These are phyloP conservation scores for Eulemur mongoz DNA, from an alignment of 2,797 vertebrate genomes.

Conservation along the genomic window DNA sequence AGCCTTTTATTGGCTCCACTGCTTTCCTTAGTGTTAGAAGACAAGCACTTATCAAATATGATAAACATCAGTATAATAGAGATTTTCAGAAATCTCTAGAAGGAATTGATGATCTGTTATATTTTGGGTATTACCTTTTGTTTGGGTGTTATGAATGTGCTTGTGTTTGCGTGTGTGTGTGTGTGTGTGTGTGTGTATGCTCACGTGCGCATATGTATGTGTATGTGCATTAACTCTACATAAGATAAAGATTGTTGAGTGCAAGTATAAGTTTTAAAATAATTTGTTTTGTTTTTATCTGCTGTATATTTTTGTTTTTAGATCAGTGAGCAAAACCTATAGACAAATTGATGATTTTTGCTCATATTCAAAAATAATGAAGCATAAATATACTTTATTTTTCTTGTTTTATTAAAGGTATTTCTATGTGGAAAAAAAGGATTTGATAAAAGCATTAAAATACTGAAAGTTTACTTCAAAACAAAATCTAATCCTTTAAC, in stretches of 20 bases:
- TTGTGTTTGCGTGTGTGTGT: not conserved
- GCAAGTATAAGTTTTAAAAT: not conserved
- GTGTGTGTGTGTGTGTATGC: not conserved
- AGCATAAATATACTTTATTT: not conserved
- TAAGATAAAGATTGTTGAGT: not conserved
- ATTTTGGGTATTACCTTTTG: not conserved
- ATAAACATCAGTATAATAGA: conserved; percentile 18
- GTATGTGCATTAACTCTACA: not conserved
- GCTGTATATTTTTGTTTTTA: not conserved
- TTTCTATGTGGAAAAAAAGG: not conserved
- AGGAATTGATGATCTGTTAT: not conserved
- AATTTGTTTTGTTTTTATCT: not conserved
- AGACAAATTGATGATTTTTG: not conserved
- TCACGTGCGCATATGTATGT: rapidly evolving
- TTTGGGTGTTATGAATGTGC: not conserved
- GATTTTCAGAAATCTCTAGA: not conserved
- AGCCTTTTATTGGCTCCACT: not conserved
- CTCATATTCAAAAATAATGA: not conserved
- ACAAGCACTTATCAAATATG: not conserved
- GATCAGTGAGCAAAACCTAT: not conserved
- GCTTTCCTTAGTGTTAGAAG: not conserved
- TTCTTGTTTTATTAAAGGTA: not conserved
- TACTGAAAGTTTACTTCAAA: not conserved
- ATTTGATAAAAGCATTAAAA: not conserved
- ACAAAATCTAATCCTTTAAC: not conserved